Evolutionary conservation across 2,113 vertebrate species (phyloP).

Genomic region (Cyprinodon tularosa): DNA sequence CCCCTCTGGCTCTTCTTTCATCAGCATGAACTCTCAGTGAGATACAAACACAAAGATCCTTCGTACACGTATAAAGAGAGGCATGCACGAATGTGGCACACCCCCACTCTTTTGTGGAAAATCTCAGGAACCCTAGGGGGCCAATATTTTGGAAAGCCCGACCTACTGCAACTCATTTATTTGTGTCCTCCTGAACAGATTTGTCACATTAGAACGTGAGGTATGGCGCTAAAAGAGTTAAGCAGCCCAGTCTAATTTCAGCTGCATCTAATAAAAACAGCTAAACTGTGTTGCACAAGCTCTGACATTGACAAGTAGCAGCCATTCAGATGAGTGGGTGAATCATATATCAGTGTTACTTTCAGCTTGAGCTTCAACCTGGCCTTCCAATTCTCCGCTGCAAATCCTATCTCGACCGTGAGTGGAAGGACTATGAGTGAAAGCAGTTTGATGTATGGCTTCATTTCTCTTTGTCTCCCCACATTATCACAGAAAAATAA

Average conservation of each 20-base stretch:
- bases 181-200: slow-evolving; percentile 30
- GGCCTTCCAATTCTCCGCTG: slow-evolving; percentile 25
- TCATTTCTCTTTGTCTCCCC: slow-evolving; percentile 32
- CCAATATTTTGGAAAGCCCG: slow-evolving; percentile 26
- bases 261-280: slow-evolving; percentile 22
- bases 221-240: slow-evolving; percentile 10
- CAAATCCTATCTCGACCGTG: slow-evolving; percentile 52
- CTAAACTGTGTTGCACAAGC: slow-evolving; percentile 47
- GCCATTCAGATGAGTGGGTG: slow-evolving; percentile 58
- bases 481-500: slow-evolving; percentile 48
- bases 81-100: slow-evolving; percentile 20
- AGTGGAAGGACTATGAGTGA: slow-evolving; percentile 37
- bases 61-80: slow-evolving; percentile 15
- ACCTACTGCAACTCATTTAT: slow-evolving; percentile 26
- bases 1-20: slow-evolving; percentile 62
- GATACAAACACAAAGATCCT: slow-evolving; percentile 59
- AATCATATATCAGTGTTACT: slow-evolving; percentile 63
- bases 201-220: slow-evolving; percentile 31
- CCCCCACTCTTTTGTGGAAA: slow-evolving; percentile 23
- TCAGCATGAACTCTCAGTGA: slow-evolving; percentile 49
- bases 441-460: slow-evolving; percentile 45
- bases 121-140: slow-evolving; percentile 17
- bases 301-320: slow-evolving; percentile 60
- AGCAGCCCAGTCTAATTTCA: slow-evolving; percentile 29
- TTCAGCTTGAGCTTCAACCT: slow-evolving; percentile 52